phyloP scores from a whole-genome alignment of 2,888 invertebrate genomes.

The Sminthurides aquaticus region DNA sequence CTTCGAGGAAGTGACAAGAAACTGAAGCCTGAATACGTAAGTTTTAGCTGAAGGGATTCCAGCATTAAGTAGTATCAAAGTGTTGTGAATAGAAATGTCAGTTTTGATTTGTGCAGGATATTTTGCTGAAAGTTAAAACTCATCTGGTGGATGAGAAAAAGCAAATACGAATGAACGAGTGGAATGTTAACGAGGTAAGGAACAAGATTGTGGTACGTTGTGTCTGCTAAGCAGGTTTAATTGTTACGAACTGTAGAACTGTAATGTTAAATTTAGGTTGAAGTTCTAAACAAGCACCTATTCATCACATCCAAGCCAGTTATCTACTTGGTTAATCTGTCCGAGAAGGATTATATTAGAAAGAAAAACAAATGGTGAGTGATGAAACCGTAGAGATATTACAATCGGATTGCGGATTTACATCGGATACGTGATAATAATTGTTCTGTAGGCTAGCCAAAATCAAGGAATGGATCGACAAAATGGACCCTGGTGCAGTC shows the following conservation, averaged over 20 bases:
- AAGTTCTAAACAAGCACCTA: constrained; percentile 88
- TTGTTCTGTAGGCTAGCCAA: constrained; percentile 67
- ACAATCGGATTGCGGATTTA: neutral
- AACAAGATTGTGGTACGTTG: neutral
- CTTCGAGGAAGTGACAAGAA: constrained; percentile 86
- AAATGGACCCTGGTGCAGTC: constrained; percentile 85
- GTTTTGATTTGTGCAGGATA: constrained; percentile 59
- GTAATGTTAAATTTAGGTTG: constrained; percentile 62
- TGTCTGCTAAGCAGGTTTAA: neutral
- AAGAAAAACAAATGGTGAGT: constrained; percentile 96
- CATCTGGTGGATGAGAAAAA: constrained; percentile 80
- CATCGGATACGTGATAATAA: too few relatives aligned
- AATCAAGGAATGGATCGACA: constrained; percentile 98
- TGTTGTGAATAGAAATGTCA: constrained; percentile 69
- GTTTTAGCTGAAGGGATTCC: constrained; percentile 47
- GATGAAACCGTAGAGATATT: neutral
- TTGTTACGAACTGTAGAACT: neutral
- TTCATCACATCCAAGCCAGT: constrained; percentile 96
- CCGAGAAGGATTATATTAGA: constrained; percentile 94
- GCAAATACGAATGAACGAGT: constrained; percentile 85
- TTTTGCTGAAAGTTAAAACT: constrained; percentile 72
- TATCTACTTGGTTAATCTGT: constrained; percentile 91
- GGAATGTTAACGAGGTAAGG: constrained; percentile 86
- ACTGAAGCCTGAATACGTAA: constrained; percentile 87
- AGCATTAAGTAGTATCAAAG: constrained; percentile 76